Evolutionary conservation across 2,113 vertebrate genomes (phyloP), one percentile per base, ranked within the genome.

Genomic region (Hoplias malabaricus): DNA sequence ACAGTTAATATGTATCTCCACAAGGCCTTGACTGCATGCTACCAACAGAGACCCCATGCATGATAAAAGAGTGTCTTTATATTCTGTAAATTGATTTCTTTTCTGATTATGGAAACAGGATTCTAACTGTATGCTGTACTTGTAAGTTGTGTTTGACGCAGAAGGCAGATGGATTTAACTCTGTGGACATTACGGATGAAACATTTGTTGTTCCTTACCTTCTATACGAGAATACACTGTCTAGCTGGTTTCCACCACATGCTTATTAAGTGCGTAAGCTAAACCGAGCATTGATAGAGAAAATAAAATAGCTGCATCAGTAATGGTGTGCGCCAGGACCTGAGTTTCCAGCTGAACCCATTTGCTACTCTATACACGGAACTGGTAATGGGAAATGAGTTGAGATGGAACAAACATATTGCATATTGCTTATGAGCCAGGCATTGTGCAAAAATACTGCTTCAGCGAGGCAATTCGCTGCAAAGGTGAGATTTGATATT

Each of bases 361-460:
- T 79, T 83, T 79, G 53, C 65, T 76, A 29, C 70, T 82, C 73
- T 56, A 82, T 59, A 50, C 34, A 72, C 67, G 34, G 59, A 25
- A 70, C 33, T 56, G 50, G 40, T 80, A 82, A 82, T 75, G 66
- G 73, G 68, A 53, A 77, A 83, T 62, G 73, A 75, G 73, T 70
- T 66, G 77, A 80, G 62, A 76, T 72, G 65, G 77, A 66, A 63
- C 66, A 82, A 78, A 71, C 72, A 79, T 79, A 75, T 75, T 82
- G 76, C 75, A 78, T 75, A 70, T 79, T 79, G 77, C 81, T 82
- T 75, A 82, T 59, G 80, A 79, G 73, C 21, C 76, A 62, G 59
- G 54, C 50, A 75, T 50, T 66, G 77, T 79, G 76, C 72, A 66
- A 21, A 43, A 63, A 79, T 59, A 61, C 75, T 33, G 59, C 69